A percentile compares a stretch with the other conserved stretches of the same genome.
These are phyloP conservation scores for Sinocyclocheilus maitianheensis DNA, from an alignment of 2,113 vertebrate genomes.

Conservation along the genomic window DNA sequence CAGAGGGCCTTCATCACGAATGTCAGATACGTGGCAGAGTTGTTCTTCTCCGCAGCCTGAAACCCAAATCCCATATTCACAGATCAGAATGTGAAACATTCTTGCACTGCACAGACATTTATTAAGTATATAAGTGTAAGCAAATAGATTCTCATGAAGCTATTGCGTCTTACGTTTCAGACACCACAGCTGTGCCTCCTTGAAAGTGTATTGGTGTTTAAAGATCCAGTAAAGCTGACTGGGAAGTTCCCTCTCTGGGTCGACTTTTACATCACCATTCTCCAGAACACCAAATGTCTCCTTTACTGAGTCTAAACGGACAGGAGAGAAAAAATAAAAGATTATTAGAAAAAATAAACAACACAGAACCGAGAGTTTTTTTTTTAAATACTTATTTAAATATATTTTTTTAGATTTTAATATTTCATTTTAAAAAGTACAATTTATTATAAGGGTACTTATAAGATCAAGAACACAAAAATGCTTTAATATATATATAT, in stretches of 20 bases:
- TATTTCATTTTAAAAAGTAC: no score
- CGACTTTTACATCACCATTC: conserved; percentile 62
- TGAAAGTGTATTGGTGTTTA: conserved; percentile 76
- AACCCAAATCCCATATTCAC: conserved; percentile 20
- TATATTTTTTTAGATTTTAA: no score
- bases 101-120: not conserved
- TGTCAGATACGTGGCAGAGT: conserved; percentile 78
- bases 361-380: no score
- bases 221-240: conserved; percentile 81
- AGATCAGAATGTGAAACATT: not conserved
- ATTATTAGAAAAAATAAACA: no score
- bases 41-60: conserved; percentile 84
- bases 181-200: conserved; percentile 86
- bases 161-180: conserved; percentile 79
- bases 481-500: no score
- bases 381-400: no score
- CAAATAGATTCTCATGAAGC: not conserved
- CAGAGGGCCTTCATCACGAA: conserved; percentile 63
- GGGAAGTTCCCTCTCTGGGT: conserved; percentile 67
- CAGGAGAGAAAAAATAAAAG: not conserved
- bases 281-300: conserved; percentile 80
- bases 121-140: not conserved
- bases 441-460: no score
- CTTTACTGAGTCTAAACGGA: conserved; percentile 64
- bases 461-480: no score